phyloP scores from a whole-genome alignment of 2,113 vertebrate species.

The Archocentrus centrarchus region DNA sequence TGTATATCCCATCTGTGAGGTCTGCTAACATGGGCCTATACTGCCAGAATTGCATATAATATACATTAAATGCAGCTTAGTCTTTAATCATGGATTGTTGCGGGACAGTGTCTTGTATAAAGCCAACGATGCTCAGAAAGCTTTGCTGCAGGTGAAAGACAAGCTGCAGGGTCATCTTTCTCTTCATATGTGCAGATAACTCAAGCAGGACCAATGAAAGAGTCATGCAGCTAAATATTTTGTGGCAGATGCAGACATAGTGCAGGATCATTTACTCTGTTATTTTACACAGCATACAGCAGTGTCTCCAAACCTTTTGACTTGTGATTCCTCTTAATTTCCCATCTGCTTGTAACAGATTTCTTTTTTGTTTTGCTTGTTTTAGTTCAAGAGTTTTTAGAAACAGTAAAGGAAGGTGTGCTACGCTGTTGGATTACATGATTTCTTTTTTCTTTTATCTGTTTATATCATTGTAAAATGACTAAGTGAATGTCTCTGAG shows the following conservation, averaged over 20 bases:
- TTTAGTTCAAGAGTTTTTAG: neutral
- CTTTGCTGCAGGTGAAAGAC: constrained; percentile 48
- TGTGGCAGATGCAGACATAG: constrained; percentile 19
- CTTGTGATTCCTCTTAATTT: neutral
- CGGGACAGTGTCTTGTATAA: neutral
- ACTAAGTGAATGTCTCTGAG: neutral
- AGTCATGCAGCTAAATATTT: constrained; percentile 8
- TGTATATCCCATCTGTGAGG: neutral
- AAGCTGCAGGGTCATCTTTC: constrained; percentile 65
- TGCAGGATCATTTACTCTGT: constrained; percentile 17
- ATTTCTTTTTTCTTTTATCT: neutral
- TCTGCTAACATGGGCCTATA: constrained; percentile 20
- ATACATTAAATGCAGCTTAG: constrained; percentile 34
- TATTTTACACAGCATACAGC: neutral
- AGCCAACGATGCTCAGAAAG: neutral
- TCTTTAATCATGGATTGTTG: constrained; percentile 49
- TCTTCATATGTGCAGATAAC: neutral
- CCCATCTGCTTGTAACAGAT: neutral
- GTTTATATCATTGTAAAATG: neutral
- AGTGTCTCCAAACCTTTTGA: neutral
- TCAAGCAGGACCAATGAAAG: neutral
- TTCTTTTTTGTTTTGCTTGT: neutral
- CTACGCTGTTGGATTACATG: neutral
- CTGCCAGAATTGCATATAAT: neutral
- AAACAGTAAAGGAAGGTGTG: neutral